A percentile compares a stretch with the other conserved stretches of the same genome.
These are phyloP conservation scores for Poecilia picta DNA, from an alignment of 2,797 vertebrate species.

Conservation along the genomic window DNA sequence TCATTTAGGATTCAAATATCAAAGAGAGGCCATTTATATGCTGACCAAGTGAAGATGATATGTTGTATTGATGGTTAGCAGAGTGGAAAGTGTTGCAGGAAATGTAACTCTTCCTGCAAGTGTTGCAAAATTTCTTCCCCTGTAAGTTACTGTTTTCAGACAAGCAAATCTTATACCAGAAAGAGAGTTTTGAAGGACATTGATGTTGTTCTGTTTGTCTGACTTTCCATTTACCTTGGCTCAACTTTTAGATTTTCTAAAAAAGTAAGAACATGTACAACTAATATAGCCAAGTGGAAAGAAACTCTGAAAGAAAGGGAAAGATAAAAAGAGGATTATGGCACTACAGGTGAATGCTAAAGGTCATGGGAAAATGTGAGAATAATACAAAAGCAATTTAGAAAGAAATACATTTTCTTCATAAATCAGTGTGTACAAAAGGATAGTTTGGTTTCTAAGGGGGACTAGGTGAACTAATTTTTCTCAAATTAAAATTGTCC, in stretches of 20 bases:
- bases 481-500: neutral
- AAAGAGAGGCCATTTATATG: constrained; percentile 22
- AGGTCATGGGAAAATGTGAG: neutral
- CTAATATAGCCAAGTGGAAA: neutral
- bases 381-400: neutral
- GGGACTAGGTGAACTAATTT: neutral
- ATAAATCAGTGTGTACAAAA: neutral
- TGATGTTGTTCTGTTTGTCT: neutral
- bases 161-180: neutral
- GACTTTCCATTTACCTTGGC: neutral
- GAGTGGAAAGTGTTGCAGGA: constrained; percentile 17
- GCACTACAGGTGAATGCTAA: neutral
- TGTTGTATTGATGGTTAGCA: constrained; percentile 31
- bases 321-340: neutral
- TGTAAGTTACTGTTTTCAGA: neutral
- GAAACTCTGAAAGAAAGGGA: neutral
- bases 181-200: neutral
- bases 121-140: constrained; percentile 11
- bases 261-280: neutral
- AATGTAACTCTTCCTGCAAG: constrained; percentile 23
- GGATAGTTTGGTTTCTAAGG: neutral
- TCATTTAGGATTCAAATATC: constrained; percentile 37
- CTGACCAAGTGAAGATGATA: constrained; percentile 47
- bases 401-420: neutral
- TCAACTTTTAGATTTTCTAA: neutral